Conservation (phyloP, 2,888 invertebrate species). For the Drosophila pseudotalamancana region DNA sequence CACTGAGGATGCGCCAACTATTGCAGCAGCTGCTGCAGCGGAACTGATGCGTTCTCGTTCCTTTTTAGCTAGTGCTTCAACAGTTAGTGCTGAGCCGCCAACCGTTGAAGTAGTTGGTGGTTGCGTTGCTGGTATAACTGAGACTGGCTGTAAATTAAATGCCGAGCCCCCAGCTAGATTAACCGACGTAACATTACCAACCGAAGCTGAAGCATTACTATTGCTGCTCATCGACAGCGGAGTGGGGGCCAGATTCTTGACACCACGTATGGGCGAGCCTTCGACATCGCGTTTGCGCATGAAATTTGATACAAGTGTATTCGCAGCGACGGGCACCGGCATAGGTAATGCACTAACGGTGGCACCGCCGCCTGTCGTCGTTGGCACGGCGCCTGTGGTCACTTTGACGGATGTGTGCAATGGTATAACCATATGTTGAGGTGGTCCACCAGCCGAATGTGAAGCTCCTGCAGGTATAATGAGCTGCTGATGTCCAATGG, state of each 20-base stretch:
- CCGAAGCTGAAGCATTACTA: conserved; percentile 14
- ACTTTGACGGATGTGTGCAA: conserved; percentile 82
- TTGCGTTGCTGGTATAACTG: conserved; percentile 46
- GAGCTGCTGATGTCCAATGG: conserved; percentile 80
- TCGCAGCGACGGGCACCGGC: conserved; percentile 38
- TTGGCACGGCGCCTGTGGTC: conserved; percentile 69
- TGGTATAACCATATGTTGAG: conserved; percentile 82
- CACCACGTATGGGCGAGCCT: conserved; percentile 87
- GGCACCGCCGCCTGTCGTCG: conserved; percentile 56
- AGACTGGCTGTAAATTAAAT: conserved; percentile 59
- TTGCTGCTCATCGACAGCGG: conserved; percentile 80
- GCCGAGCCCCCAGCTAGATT: conserved; percentile 48
- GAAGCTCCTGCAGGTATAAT: conserved; percentile 59
- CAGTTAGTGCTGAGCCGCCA: conserved; percentile 51
- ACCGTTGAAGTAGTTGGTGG: conserved; percentile 41
- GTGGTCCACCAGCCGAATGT: conserved; percentile 46
- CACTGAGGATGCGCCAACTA: conserved; percentile 32
- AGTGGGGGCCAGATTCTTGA: conserved; percentile 86
- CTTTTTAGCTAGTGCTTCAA: conserved; percentile 74
- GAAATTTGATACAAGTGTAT: conserved; percentile 86
- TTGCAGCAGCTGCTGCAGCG: conserved; percentile 14
- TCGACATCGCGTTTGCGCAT: conserved; percentile 94
- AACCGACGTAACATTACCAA: conserved; percentile 30
- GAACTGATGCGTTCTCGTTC: conserved; percentile 58
- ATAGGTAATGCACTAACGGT: conserved; percentile 57